phyloP scores from a whole-genome alignment of 2,888 invertebrate genomes.

The Eumerus sabulonum region DNA sequence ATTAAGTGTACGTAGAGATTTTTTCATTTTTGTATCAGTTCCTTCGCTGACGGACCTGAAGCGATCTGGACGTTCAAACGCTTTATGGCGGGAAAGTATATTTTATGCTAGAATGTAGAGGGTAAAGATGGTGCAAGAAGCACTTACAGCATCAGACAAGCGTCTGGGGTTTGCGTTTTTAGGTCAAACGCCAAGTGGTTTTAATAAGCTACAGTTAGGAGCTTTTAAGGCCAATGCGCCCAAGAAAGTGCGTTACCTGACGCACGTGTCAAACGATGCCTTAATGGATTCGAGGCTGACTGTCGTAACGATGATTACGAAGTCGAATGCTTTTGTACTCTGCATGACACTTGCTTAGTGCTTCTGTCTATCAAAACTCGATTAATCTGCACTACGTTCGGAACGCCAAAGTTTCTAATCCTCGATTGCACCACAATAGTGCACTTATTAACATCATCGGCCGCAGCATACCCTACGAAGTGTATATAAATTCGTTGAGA shows the following conservation, averaged over 20 bases:
- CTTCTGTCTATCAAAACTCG: slow-evolving; percentile 56
- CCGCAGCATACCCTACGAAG: slow-evolving; percentile 6
- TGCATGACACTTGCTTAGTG: slow-evolving; percentile 50
- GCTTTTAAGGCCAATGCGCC: slow-evolving; percentile 51
- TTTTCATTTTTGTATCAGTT: slow-evolving; percentile 60
- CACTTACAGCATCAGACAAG: slow-evolving; percentile 60
- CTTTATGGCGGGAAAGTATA: slow-evolving; percentile 27
- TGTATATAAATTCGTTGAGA: slow-evolving; percentile 36
- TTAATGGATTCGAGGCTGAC: slow-evolving; percentile 53
- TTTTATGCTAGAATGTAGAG: slow-evolving; percentile 57
- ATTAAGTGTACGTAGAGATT: slow-evolving; percentile 60
- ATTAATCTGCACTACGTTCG: slow-evolving; percentile 47
- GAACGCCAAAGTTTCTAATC: slow-evolving; percentile 60
- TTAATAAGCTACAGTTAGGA: slow-evolving; percentile 50
- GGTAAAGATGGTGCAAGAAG: slow-evolving; percentile 60
- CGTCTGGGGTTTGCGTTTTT: slow-evolving; percentile 54
- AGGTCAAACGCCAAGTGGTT: slow-evolving; percentile 49
- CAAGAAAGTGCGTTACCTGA: slow-evolving; percentile 51
- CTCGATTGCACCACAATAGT: slow-evolving; percentile 5
- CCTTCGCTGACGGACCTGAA: slow-evolving; percentile 33
- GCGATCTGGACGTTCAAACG: slow-evolving; percentile 46
- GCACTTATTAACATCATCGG: slow-evolving; percentile 30
- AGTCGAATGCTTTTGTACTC: slow-evolving; percentile 34
- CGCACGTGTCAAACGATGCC: slow-evolving; percentile 36
- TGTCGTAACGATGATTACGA: slow-evolving; percentile 27